Base-by-base conservation (phyloP, 2,113 vertebrate species). In the Junco hyemalis region DNA sequence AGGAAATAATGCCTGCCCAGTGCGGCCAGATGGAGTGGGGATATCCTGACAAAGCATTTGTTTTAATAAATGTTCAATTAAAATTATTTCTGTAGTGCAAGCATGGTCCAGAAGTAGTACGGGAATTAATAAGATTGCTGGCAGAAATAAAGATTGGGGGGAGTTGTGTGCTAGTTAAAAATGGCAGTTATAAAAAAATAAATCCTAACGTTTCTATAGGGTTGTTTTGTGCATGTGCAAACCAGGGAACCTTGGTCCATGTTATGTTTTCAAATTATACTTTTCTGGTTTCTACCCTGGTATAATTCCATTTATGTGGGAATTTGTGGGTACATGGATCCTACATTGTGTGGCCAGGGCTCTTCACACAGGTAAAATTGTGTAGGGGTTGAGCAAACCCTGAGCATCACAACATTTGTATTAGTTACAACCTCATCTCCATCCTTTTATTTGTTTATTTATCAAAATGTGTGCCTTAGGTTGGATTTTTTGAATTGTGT, bases 31-130 rank as follows among this genome's bases (percentile, higher is more conserved):
- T 90, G 91, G 92, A 91, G 74, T 68, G 95, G 77, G 95, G 86
- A 86, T 93, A 56, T 95, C 96, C 96, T 96, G 95, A 91, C 92
- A 86, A 86, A 94, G 91, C 89, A 95, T 97, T 94, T 94, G 11
- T 96, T 95, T 92, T 60, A 82, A 96, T 95, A 83, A 96, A 88
- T 54, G 91, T 91, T 95, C 96, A 90, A 90, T 96, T 94, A 96
- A 78, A 91, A 93, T 89, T 79, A 90, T 60, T 92, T 92, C 93
- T 96, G 92, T 89, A 23, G 85, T 5, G 31, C 91, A 50, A 85
- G 81, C 78, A 57, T 4, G 73, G 86, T 70, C 89, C 96, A 96
- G 92, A 82, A 91, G 94, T 70, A 92, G 93, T 69, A 82, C 44
- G 86, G 93, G 85, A 93, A 96, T 96, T 95, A 94, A 92, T 95